These are phyloP conservation scores for Chaetorhynchus papuensis DNA, from an alignment of 2,113 vertebrate genomes.

Conservation along the genomic window DNA sequence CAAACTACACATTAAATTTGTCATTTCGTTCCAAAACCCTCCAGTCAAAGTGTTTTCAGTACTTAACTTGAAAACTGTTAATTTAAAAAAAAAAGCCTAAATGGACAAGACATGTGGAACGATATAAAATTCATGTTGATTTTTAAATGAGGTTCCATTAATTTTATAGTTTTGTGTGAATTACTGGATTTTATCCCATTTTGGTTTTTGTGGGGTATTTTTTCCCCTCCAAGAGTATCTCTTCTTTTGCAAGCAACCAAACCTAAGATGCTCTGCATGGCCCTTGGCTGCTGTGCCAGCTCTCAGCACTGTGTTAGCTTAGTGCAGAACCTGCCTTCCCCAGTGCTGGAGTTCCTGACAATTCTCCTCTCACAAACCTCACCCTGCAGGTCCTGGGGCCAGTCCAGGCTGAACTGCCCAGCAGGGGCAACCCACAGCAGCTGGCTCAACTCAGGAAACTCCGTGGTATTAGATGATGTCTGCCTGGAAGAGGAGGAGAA, in stretches of 20 bases:
- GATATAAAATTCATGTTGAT: neutral
- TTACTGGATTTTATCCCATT: neutral
- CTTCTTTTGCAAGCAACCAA: neutral
- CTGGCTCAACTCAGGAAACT: neutral
- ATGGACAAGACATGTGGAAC: neutral
- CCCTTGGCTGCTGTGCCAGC: neutral
- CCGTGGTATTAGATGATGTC: rapidly evolving
- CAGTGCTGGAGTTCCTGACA: neutral
- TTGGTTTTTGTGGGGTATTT: rapidly evolving
- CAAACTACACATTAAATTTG: neutral
- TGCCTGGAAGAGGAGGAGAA: neutral
- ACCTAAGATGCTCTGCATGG: neutral
- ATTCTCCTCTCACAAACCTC: neutral
- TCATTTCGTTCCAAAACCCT: neutral
- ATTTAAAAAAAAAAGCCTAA: neutral
- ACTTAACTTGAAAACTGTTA: neutral
- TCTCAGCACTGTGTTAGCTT: neutral
- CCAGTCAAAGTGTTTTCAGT: neutral
- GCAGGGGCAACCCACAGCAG: neutral
- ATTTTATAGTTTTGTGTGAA: neutral
- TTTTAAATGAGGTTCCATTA: neutral
- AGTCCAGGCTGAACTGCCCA: neutral
- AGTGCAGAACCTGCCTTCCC: neutral
- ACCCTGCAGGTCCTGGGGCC: neutral
- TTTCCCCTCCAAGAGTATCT: neutral